A percentile compares a stretch with the other conserved stretches of the same genome.
These are phyloP conservation scores for Phycodurus eques DNA, from an alignment of 2,113 vertebrate species.

Conservation along the genomic window DNA sequence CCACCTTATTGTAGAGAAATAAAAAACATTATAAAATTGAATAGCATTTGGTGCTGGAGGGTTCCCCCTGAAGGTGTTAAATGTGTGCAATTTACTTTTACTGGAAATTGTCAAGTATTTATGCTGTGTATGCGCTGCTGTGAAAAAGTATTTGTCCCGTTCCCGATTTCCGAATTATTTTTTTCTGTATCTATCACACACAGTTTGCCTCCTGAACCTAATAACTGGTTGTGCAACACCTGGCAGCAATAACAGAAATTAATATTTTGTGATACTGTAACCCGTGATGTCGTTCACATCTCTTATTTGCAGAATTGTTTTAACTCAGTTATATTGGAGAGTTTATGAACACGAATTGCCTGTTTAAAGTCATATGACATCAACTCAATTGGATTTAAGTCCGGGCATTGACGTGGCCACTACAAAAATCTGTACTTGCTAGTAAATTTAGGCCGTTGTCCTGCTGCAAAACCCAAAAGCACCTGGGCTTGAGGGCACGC, in stretches of 20 bases:
- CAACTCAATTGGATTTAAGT: too few species aligned
- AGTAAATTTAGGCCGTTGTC: too few species aligned
- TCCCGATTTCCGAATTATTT: neutral
- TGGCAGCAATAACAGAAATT: neutral
- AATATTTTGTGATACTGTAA: too few species aligned
- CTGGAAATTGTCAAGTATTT: neutral
- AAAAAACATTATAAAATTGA: neutral
- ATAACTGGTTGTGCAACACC: neutral
- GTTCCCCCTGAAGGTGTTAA: neutral
- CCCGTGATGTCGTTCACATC: too few species aligned
- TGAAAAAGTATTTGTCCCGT: neutral
- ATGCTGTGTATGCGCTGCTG: neutral
- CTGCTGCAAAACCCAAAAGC: too few species aligned
- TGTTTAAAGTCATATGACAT: too few species aligned
- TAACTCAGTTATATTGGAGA: too few species aligned
- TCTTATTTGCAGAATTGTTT: too few species aligned
- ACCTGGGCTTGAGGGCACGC: too few species aligned
- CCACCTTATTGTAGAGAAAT: neutral
- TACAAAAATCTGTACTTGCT: too few species aligned
- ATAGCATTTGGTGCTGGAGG: neutral
- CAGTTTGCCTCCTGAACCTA: neutral
- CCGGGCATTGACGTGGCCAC: too few species aligned
- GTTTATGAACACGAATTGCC: too few species aligned
- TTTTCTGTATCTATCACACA: neutral
- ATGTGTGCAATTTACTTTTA: neutral